Evolutionary conservation across 2,888 invertebrate species (phyloP), one percentile per base, ranked within the genome.

Genomic region (Drosophila eohydei): DNA sequence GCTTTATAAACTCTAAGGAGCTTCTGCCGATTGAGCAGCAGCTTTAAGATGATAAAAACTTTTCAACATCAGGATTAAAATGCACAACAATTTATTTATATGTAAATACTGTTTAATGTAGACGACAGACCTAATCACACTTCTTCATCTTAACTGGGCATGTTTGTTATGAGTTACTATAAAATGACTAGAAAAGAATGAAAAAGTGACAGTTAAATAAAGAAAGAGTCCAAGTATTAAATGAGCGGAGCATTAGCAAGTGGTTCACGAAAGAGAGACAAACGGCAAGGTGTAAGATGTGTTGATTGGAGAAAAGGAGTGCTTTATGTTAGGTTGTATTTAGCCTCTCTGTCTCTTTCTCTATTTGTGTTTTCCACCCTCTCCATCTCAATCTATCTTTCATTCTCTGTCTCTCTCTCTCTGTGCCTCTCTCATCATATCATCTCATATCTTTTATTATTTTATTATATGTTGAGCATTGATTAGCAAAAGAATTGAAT

Each of bases 401-500:
- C 9, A 12, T 12, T 43, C n/a, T 41, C 1, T 46, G 11, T 32
- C 32, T 32, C n/a, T 30, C 12, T 16, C 16, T 16, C 6, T 32
- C 32, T 28, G 3, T 48, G 16, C 3, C 16, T 16, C 16, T 16
- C 3, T 5, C 6, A 0, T 21, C 12, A 34, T 51, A 8, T 16
- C 7, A 6, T 34, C 21, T 14, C 51, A 21, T 14, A 21, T n/a
- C 26, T 38, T 44, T 32, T 44, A 30, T 56, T 59, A 65, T 57
- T 51, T 55, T 46, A 63, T 63, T 74, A 68, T 43, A 40, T 21
- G 41, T 52, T 74, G 64, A 41, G 60, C 80, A 75, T 83, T 83
- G 83, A 82, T 81, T 78, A 69, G 78, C 59, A 55, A 32, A 50
- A 56, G 34, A 71, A 78, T 75, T 72, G 60, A 75, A 50, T 68